Conservation (phyloP, 1,140 invertebrate species). For the Sinella curviseta region DNA sequence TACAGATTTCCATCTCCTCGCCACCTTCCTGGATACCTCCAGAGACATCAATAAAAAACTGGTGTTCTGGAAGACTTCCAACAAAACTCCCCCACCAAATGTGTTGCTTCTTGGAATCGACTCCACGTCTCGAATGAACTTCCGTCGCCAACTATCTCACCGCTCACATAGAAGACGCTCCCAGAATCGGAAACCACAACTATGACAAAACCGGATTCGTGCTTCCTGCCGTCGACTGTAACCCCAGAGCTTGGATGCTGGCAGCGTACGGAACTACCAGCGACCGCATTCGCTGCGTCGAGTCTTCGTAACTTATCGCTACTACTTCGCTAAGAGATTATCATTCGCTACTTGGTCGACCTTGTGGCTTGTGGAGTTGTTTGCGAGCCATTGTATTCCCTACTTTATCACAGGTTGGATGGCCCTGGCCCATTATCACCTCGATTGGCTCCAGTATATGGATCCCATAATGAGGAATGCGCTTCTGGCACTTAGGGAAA, state of each 20-base stretch:
- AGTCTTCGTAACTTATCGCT: no score
- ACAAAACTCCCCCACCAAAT: neutral
- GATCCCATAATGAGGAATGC: no score
- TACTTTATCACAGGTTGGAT: conserved; percentile 37
- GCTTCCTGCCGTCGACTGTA: neutral
- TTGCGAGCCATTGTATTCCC: neutral
- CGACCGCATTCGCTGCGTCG: no score
- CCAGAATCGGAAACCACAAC: conserved; percentile 19
- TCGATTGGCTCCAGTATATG: no score
- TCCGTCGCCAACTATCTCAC: conserved; percentile 21
- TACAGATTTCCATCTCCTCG: neutral
- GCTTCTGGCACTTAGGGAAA: no score
- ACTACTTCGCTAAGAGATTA: conserved; percentile 34
- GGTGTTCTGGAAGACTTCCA: neutral
- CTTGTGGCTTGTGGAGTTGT: conserved; percentile 27
- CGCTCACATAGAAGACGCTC: conserved; percentile 14
- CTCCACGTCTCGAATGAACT: neutral
- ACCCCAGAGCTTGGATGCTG: neutral
- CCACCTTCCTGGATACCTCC: neutral
- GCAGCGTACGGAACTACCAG: neutral
- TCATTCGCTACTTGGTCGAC: conserved; percentile 31
- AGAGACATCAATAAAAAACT: neutral
- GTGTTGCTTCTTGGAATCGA: neutral
- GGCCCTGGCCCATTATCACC: conserved; percentile 28
- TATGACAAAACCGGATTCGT: conserved; percentile 30